phyloP scores from a whole-genome alignment of 2,113 vertebrate species.

The Pristiophorus japonicus region DNA sequence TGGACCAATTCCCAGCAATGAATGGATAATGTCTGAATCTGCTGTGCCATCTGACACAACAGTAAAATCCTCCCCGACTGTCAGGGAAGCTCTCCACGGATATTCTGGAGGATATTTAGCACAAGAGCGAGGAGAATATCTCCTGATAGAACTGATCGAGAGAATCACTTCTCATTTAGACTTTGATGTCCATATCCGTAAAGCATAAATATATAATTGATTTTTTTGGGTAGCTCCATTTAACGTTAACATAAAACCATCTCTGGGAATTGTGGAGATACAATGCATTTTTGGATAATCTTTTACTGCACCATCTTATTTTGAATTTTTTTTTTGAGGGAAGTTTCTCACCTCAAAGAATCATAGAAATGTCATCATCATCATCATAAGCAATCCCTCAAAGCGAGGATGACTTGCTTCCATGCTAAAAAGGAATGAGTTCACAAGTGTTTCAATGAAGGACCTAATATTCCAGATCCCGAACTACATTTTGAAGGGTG shows the following conservation, averaged over 20 bases:
- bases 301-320: not conserved
- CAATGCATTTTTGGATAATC: not conserved
- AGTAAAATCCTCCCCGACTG: not conserved
- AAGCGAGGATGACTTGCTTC: too few species aligned
- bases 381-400: too few species aligned
- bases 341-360: not conserved
- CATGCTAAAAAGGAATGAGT: too few species aligned
- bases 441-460: too few species aligned
- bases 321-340: not conserved
- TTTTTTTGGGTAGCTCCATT: not conserved
- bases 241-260: not conserved
- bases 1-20: not conserved
- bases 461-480: too few species aligned
- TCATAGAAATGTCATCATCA: too few species aligned
- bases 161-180: not conserved
- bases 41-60: not conserved
- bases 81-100: not conserved
- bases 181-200: not conserved
- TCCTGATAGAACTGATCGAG: not conserved
- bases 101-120: conserved; percentile 1
- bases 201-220: not conserved
- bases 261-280: not conserved
- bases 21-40: not conserved
- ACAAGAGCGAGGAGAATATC: too few species aligned
- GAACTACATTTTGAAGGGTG: too few species aligned